phyloP scores from a whole-genome alignment of 2,797 vertebrate genomes.

The Geotria australis region DNA sequence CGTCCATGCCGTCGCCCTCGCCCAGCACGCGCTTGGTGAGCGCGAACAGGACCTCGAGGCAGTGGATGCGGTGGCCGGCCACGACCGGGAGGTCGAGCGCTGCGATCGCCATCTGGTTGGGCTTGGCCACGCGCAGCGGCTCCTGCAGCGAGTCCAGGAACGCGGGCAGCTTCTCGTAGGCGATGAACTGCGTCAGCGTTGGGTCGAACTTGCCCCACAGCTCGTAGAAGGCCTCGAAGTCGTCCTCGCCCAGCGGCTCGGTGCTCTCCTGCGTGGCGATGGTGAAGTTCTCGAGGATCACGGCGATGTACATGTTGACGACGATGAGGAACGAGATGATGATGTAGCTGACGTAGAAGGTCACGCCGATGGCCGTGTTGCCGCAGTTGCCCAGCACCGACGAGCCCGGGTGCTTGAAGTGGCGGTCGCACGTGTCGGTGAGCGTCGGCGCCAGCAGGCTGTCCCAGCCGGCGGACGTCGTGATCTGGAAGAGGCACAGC shows the following conservation, averaged over 20 bases:
- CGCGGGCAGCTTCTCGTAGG: background rate
- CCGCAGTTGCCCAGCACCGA: background rate
- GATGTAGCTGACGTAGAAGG: background rate
- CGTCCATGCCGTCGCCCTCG: background rate
- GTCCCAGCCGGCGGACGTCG: background rate
- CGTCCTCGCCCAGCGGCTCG: background rate
- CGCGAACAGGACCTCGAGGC: background rate
- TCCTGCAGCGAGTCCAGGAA: background rate
- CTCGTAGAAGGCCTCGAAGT: background rate
- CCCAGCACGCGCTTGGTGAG: background rate
- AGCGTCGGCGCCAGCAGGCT: background rate
- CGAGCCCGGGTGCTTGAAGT: background rate
- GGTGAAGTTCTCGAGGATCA: background rate
- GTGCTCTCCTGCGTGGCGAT: background rate
- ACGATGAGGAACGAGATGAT: background rate
- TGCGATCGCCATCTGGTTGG: background rate
- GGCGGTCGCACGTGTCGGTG: background rate
- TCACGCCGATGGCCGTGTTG: background rate
- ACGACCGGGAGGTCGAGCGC: background rate
- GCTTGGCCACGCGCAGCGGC: background rate
- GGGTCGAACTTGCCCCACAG: background rate
- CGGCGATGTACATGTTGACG: background rate
- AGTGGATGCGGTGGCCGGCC: background rate
- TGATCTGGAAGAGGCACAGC: background rate
- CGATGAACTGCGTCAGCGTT: background rate